These are phyloP conservation scores for Brenthis hecate DNA, from an alignment of 2,888 invertebrate genomes.

Conservation along the genomic window DNA sequence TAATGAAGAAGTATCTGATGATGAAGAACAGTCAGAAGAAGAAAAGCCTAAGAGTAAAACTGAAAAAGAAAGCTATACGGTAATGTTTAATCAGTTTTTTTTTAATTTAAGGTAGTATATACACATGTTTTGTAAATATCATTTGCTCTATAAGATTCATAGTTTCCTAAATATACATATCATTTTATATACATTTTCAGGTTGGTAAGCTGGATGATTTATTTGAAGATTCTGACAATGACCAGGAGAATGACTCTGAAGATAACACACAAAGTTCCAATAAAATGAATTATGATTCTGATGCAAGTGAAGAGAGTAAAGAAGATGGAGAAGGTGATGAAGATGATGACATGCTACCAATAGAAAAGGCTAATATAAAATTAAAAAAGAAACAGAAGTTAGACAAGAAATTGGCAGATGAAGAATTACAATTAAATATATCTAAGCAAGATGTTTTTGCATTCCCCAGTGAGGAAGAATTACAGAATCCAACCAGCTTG, in stretches of 20 bases:
- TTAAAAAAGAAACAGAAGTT: constrained; percentile 87
- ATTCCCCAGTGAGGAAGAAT: constrained; percentile 89
- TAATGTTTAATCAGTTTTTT: constrained; percentile 38
- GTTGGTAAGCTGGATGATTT: constrained; percentile 80
- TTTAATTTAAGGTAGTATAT: too few relatives aligned
- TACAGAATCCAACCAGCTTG: constrained; percentile 87
- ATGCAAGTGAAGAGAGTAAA: constrained; percentile 58
- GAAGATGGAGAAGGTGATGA: constrained; percentile 62
- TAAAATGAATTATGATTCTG: constrained; percentile 65
- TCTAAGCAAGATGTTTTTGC: constrained; percentile 88
- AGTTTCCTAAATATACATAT: neutral
- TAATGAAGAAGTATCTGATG: constrained; percentile 36
- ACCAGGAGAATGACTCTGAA: constrained; percentile 49
- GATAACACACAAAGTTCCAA: constrained; percentile 48
- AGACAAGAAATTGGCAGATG: constrained; percentile 88
- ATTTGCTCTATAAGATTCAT: neutral
- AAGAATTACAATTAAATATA: constrained; percentile 91
- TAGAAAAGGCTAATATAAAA: constrained; percentile 91
- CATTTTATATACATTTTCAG: constrained; percentile 49
- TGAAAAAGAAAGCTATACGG: constrained; percentile 68
- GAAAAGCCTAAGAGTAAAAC: constrained; percentile 48
- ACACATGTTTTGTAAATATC: neutral
- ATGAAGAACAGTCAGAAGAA: constrained; percentile 23
- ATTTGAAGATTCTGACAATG: constrained; percentile 73
- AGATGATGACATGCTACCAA: constrained; percentile 88